phyloP scores from a whole-genome alignment of 2,888 invertebrate species.

The Trachelus troglodyta region DNA sequence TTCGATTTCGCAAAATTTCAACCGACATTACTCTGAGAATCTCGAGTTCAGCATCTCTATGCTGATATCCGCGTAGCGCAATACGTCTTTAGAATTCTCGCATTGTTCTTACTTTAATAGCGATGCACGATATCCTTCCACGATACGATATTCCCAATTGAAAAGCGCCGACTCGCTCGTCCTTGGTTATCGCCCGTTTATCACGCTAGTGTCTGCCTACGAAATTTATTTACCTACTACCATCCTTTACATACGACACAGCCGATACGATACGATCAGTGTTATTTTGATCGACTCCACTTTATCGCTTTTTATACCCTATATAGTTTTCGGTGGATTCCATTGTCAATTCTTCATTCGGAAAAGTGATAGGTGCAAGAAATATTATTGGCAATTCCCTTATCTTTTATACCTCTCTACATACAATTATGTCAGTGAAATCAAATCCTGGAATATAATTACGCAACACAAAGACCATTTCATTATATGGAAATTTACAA shows the following conservation, averaged over 20 bases:
- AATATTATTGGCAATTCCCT: not conserved
- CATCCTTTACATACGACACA: not conserved
- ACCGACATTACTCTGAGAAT: not conserved
- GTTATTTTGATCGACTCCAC: not conserved
- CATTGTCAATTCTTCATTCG: not conserved
- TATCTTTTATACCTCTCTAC: not conserved
- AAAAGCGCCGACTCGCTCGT: not conserved
- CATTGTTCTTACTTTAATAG: not conserved
- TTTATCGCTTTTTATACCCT: not conserved
- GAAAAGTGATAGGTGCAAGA: not conserved
- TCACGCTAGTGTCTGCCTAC: not conserved
- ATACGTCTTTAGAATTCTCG: not conserved
- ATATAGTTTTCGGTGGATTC: not conserved
- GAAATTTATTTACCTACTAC: not conserved
- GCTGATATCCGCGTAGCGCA: not conserved
- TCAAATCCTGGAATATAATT: not conserved
- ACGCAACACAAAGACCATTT: not conserved
- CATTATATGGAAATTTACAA: not conserved
- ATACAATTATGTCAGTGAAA: too few species aligned
- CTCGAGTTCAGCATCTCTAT: not conserved
- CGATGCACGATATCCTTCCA: not conserved
- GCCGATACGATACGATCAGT: not conserved
- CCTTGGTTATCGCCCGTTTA: not conserved
- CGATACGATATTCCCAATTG: not conserved
- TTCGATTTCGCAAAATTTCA: not conserved